Evolutionary conservation across 2,113 vertebrate genomes (phyloP), one percentile per base, ranked within the genome.

Genomic region (Corythoichthys haematopterus): DNA sequence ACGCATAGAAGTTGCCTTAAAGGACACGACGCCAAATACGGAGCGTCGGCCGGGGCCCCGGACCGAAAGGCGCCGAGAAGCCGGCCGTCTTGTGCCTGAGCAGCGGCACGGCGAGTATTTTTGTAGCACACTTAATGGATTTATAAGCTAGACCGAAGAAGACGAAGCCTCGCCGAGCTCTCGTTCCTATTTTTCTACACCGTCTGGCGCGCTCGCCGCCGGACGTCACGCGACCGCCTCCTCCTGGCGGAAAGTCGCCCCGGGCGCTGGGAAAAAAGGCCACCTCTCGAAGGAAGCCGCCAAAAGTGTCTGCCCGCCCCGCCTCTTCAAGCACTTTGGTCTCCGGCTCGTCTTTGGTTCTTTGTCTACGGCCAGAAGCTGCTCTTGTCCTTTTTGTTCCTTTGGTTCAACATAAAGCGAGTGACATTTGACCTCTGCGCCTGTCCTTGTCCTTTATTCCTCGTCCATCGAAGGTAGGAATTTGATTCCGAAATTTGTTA

Each of bases 1-100:
- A 91, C 91, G 94, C 90, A 91, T 89, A 94, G 90, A 91, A 90
- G 93, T 93, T 97, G 96, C 96, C 96, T 99, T 98, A 98, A 96
- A 92, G 90, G 86, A 88, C 87, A 84, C 46, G 12, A 74, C 66
- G 82, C 86, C 80, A 87, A 77, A 88, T 85, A 78, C 80, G 12
- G 51, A 53, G 35, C 87, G 84, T 81, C 55, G 47, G 74, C 64
- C 72, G 20, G 62, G 33, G 63, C 11, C 47, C 28, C 12, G 16
- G 51, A 50, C 46, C 63, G 36, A 51, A 65, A 65, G 8, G 46
- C 33, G 62, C 15, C 64, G 16, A 65, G 47, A 47, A 47, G 47
- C 81, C 78, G 85, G 47, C 81, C 78, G 85, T 69, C 84, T 87
- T 80, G 90, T 93, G 93, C 92, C 93, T 94, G 91, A 93, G 72